phyloP scores from a whole-genome alignment of 2,888 invertebrate genomes.

The Tribolium freemani region DNA sequence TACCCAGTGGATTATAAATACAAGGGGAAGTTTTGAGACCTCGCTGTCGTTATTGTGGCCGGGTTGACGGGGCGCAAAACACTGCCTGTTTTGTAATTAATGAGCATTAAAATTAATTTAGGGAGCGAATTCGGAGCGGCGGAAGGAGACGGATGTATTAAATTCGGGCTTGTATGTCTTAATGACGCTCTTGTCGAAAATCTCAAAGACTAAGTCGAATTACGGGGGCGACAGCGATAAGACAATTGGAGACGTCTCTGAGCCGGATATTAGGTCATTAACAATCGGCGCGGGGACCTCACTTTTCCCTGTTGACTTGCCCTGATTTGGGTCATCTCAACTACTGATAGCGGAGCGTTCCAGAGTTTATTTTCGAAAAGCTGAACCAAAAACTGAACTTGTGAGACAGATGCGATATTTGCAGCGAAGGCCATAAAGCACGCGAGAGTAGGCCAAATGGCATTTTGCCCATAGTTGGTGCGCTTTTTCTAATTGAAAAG shows the following conservation, averaged over 20 bases:
- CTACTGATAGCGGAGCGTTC: slow-evolving; percentile 37
- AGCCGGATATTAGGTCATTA: slow-evolving; percentile 47
- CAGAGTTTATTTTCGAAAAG: not conserved
- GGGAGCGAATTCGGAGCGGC: slow-evolving; percentile 22
- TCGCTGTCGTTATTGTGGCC: slow-evolving; percentile 30
- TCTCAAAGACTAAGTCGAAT: slow-evolving; percentile 51
- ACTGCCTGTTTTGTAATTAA: slow-evolving; percentile 38
- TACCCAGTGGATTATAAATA: not conserved
- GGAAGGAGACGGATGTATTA: slow-evolving; percentile 46
- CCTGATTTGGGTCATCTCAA: slow-evolving; percentile 43
- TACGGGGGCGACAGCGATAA: slow-evolving; percentile 41
- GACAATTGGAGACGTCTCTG: slow-evolving; percentile 44
- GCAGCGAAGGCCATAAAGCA: slow-evolving; percentile 29
- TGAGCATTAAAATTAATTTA: slow-evolving; percentile 43
- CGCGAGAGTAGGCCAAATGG: slow-evolving; percentile 51
- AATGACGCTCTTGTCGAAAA: slow-evolving; percentile 55
- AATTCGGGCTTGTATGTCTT: slow-evolving; percentile 47
- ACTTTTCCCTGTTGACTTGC: too few species aligned
- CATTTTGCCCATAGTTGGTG: slow-evolving; percentile 50
- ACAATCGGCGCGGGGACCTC: slow-evolving; percentile 42
- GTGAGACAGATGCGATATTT: slow-evolving; percentile 32
- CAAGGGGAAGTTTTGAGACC: slow-evolving; percentile 15
- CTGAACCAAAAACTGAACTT: too few species aligned
- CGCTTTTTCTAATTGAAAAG: slow-evolving; percentile 52
- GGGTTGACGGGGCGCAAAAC: slow-evolving; percentile 34